phyloP scores from a whole-genome alignment of 2,113 vertebrate genomes.

The Microtus richardsoni region DNA sequence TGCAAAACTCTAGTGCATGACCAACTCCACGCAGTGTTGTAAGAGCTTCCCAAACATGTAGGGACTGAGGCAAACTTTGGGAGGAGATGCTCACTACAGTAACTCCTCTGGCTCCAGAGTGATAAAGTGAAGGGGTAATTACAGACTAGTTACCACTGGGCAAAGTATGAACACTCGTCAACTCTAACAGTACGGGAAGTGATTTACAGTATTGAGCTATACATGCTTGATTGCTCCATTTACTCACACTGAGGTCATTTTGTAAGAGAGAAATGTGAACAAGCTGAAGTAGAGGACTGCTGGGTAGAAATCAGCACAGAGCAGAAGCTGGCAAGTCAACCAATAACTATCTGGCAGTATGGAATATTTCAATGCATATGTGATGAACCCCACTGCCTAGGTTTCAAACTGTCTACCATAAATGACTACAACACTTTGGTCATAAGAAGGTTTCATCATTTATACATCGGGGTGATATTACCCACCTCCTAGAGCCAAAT shows the following conservation, averaged over 20 bases:
- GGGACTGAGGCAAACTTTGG: constrained; percentile 16
- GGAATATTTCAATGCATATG: not conserved
- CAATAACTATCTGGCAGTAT: not conserved
- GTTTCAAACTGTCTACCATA: not conserved
- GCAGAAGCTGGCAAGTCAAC: not conserved
- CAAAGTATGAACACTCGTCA: not conserved
- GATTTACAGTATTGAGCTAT: constrained; percentile 16
- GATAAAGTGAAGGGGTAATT: constrained; percentile 41
- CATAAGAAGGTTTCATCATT: too few relatives aligned
- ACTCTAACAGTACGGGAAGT: not conserved
- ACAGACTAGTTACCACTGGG: constrained; percentile 10
- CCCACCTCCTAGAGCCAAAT: too few relatives aligned
- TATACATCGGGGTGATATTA: too few relatives aligned
- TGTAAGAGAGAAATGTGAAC: not conserved
- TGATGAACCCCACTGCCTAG: not conserved
- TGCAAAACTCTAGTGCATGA: not conserved
- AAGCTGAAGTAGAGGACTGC: not conserved
- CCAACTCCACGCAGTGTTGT: not conserved
- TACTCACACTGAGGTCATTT: constrained; percentile 31
- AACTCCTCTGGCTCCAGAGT: not conserved
- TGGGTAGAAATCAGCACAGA: constrained; percentile 25
- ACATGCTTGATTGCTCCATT: not conserved
- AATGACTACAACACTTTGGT: too few relatives aligned
- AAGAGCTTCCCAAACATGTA: not conserved
- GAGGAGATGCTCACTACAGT: constrained; percentile 3